Percentiles rank a stretch among this genome's conserved stretches.
phyloP scores from a whole-genome alignment of 2,797 vertebrate species.

The Pempheris klunzingeri region DNA sequence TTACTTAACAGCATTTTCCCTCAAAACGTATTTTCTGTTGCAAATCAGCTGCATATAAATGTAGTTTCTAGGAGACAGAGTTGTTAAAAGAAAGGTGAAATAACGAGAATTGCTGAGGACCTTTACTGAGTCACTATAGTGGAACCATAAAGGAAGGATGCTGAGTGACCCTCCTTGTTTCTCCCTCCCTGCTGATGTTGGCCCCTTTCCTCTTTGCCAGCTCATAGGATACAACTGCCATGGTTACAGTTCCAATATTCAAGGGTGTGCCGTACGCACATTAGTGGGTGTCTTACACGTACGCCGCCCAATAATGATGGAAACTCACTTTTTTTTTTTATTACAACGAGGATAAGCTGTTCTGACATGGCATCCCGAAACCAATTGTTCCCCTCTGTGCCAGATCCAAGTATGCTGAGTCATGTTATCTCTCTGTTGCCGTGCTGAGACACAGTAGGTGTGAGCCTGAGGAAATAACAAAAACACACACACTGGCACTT shows the following conservation, averaged over 20 bases:
- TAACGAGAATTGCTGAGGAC: neutral
- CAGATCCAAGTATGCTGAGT: constrained; percentile 51
- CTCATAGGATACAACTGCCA: constrained; percentile 48
- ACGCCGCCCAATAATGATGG: constrained; percentile 41
- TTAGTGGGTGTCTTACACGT: constrained; percentile 40
- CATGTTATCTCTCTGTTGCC: constrained; percentile 49
- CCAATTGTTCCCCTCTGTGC: constrained; percentile 38
- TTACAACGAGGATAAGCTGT: constrained; percentile 35
- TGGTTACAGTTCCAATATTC: constrained; percentile 55
- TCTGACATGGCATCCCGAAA: constrained; percentile 51
- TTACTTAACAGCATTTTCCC: too few species aligned
- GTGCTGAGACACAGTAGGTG: constrained; percentile 28
- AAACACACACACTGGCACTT: constrained; percentile 29
- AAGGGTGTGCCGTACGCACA: constrained; percentile 64
- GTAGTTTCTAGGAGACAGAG: too few species aligned
- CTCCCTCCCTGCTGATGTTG: constrained; percentile 31
- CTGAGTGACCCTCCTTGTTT: constrained; percentile 17
- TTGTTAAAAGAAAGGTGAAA: neutral
- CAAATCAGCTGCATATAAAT: too few species aligned
- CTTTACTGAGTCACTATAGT: neutral
- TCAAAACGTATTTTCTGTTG: too few species aligned
- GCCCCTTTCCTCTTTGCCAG: constrained; percentile 50
- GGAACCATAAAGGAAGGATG: constrained; percentile 37
- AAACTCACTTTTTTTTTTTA: constrained; percentile 34
- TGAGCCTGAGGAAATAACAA: constrained; percentile 43